Percentiles rank a stretch among this genome's conserved stretches.
Conservation (phyloP, 2,797 vertebrate genomes). For the Melanotaenia parkinsoni region DNA sequence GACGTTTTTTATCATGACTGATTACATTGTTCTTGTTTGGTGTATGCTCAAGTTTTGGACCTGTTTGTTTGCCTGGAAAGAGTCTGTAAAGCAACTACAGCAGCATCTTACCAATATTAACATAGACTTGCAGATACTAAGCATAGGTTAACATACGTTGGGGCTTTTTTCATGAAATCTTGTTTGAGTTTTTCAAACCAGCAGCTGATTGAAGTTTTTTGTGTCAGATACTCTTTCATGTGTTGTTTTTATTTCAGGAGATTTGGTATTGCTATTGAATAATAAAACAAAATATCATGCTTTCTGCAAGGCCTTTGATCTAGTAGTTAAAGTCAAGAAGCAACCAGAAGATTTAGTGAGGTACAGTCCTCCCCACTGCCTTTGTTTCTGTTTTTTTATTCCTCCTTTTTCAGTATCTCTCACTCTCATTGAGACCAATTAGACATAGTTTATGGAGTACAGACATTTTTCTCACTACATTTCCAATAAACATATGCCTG, state of each 20-base stretch:
- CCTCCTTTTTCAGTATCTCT: slow-evolving; percentile 2
- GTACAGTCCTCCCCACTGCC: slow-evolving; percentile 11
- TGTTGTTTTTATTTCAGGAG: slow-evolving; percentile 10
- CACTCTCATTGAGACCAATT: slow-evolving; percentile 64
- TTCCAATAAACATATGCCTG: slow-evolving; percentile 19
- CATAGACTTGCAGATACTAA: slow-evolving; percentile 1
- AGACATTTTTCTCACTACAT: slow-evolving; percentile 29
- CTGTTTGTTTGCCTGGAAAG: slow-evolving; percentile 13
- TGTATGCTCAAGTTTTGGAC: slow-evolving; percentile 19
- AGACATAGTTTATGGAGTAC: slow-evolving; percentile 52
- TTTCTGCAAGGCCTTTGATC: slow-evolving; percentile 17
- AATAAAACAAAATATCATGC: slow-evolving; percentile 18
- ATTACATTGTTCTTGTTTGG: slow-evolving; percentile 32
- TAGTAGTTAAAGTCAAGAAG: slow-evolving; percentile 11
- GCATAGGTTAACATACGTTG: not conserved
- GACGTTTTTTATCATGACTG: slow-evolving; percentile 10
- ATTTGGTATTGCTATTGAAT: slow-evolving; percentile 21
- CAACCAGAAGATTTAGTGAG: slow-evolving; percentile 14
- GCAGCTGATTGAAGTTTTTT: not conserved
- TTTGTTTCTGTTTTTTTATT: slow-evolving; percentile 4
- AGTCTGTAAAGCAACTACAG: not conserved
- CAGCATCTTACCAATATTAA: slow-evolving; percentile 1
- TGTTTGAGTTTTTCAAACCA: not conserved
- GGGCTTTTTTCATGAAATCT: not conserved
- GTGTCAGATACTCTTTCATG: slow-evolving; percentile 1